Conservation (phyloP, 2,888 invertebrate species). For the Euzetes globulus region DNA sequence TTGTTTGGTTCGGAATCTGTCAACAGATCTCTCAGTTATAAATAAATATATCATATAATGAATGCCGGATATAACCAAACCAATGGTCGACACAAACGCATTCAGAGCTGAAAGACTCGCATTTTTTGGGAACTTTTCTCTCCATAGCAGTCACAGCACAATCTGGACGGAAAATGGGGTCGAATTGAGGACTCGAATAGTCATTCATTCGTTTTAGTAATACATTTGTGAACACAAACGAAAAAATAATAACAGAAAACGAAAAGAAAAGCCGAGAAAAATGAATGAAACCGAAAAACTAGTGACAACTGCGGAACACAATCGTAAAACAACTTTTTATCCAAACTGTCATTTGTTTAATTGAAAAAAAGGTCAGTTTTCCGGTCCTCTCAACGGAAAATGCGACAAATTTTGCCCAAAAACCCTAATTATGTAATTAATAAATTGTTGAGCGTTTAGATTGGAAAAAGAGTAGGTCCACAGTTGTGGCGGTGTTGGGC, state of each 20-base stretch:
- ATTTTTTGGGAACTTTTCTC: background rate
- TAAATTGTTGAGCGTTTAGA: slow-evolving; percentile 4
- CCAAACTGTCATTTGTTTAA: background rate
- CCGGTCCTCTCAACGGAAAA: background rate
- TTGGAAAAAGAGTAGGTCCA: background rate
- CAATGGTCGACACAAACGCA: background rate
- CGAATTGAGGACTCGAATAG: slow-evolving; percentile 8
- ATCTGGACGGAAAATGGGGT: slow-evolving; percentile 1
- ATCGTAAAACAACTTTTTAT: background rate
- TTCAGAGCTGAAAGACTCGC: background rate
- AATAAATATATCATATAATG: slow-evolving; percentile 9
- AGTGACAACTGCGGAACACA: slow-evolving; percentile 11
- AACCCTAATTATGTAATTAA: slow-evolving; percentile 11
- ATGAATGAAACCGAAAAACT: slow-evolving; percentile 9
- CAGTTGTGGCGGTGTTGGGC: background rate
- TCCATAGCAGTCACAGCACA: background rate
- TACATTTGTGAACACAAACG: background rate
- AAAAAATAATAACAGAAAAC: background rate
- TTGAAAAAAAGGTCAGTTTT: background rate
- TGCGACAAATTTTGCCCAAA: background rate
- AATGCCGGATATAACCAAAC: slow-evolving; percentile 7
- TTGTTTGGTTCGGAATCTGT: slow-evolving; percentile 24
- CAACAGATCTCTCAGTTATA: slow-evolving; percentile 17
- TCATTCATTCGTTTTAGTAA: slow-evolving; percentile 10
- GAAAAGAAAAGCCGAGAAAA: background rate